These are phyloP conservation scores for Heteromyza rotundicornis DNA, from an alignment of 2,888 invertebrate species.

Conservation along the genomic window DNA sequence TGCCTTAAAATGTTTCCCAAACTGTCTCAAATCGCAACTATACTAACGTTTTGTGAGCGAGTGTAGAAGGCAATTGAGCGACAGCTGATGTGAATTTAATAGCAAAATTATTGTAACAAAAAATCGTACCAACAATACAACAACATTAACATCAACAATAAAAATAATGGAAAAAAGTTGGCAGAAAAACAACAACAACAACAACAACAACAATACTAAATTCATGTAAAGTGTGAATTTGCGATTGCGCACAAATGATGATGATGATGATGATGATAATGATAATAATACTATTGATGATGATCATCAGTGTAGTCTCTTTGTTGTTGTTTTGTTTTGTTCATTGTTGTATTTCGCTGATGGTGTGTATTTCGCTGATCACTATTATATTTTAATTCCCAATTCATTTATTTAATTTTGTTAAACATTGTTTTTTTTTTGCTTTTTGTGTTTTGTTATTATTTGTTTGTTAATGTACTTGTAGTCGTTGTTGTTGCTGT, in stretches of 20 bases:
- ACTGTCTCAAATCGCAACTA: too few relatives aligned
- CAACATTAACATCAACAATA: conserved; percentile 27
- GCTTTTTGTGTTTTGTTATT: neutral
- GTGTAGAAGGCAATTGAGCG: neutral
- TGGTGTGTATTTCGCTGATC: too few relatives aligned
- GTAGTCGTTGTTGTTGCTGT: neutral
- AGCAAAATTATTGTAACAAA: conserved; percentile 17
- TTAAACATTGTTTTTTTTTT: neutral
- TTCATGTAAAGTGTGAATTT: conserved; percentile 17
- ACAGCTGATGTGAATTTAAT: conserved; percentile 15
- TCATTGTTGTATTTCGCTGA: too few relatives aligned
- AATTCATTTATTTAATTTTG: neutral
- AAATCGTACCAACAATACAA: conserved; percentile 10
- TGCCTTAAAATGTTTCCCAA: too few relatives aligned
- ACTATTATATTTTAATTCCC: neutral
- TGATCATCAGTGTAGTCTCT: neutral
- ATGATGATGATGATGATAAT: neutral
- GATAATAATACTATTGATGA: neutral
- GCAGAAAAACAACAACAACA: conserved; percentile 22
- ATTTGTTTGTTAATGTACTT: too few relatives aligned
- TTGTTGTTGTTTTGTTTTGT: neutral
- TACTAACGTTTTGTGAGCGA: too few relatives aligned
- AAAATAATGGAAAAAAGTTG: conserved; percentile 28
- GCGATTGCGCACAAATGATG: neutral
- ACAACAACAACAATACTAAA: too few relatives aligned